Evolutionary conservation across 2,888 invertebrate genomes (phyloP).

Genomic region (Dichetophora obliterata): DNA sequence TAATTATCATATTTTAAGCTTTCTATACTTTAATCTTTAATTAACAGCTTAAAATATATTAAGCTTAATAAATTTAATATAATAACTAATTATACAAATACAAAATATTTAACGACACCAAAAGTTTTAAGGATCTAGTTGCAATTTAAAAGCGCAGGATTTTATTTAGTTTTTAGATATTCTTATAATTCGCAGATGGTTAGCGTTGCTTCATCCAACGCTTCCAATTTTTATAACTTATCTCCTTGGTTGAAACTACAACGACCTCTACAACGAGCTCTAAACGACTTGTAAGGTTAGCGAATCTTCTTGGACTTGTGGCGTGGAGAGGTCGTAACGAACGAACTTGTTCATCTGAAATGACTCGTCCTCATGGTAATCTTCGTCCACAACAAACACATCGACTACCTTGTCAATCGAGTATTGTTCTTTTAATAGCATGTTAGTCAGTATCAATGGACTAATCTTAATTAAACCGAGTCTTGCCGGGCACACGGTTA

Average conservation of each 20-base stretch:
- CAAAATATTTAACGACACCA: too few relatives aligned
- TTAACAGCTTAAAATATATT: too few relatives aligned
- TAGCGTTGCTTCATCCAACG: too few relatives aligned
- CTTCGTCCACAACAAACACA: conserved; percentile 82
- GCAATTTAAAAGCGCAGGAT: too few relatives aligned
- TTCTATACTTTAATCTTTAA: too few relatives aligned
- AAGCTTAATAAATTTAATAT: too few relatives aligned
- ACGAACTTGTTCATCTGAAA: conserved; percentile 69
- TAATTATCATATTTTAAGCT: too few relatives aligned
- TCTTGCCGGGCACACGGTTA: conserved; percentile 85
- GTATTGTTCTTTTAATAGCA: conserved; percentile 88
- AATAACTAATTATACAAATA: too few relatives aligned
- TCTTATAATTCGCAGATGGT: too few relatives aligned
- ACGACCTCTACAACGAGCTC: neutral
- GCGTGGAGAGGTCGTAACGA: conserved; percentile 62
- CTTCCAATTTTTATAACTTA: too few relatives aligned
- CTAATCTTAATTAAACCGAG: conserved; percentile 87
- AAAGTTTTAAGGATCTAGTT: too few relatives aligned
- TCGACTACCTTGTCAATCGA: conserved; percentile 94
- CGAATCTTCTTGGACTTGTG: conserved; percentile 52
- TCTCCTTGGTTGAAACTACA: neutral
- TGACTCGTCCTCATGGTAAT: conserved; percentile 65
- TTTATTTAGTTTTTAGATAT: too few relatives aligned
- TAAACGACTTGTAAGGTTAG: conserved; percentile 63
- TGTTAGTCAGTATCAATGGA: conserved; percentile 88